These are phyloP conservation scores for Pangasius krempfi DNA, from an alignment of 2,797 vertebrate genomes.

Conservation along the genomic window DNA sequence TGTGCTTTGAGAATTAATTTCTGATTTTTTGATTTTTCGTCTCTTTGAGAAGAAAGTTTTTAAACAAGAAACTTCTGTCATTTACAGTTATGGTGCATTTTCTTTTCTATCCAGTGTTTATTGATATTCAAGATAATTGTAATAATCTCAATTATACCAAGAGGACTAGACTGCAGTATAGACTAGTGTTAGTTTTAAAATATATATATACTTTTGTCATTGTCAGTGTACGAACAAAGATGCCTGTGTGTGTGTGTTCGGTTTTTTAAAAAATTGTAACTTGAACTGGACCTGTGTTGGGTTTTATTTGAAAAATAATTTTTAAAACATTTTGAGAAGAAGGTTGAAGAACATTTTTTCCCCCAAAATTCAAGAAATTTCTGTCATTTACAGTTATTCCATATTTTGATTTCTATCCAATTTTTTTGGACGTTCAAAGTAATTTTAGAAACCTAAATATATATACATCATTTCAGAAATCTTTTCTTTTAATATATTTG, in stretches of 20 bases:
- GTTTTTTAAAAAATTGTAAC: background rate
- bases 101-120: background rate
- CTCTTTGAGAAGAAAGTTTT: background rate
- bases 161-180: background rate
- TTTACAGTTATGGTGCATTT: background rate
- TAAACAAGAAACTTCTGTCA: background rate
- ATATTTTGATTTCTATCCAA: background rate
- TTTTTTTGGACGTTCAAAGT: background rate
- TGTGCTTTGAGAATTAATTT: background rate
- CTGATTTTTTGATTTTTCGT: background rate
- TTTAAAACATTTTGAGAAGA: background rate
- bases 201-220: background rate
- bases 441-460: background rate
- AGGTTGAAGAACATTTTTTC: background rate
- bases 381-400: background rate
- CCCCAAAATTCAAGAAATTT: background rate
- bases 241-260: background rate
- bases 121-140: background rate
- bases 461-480: background rate
- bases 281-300: background rate
- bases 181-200: background rate
- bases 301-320: background rate
- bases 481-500: background rate
- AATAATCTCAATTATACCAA: background rate
- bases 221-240: background rate